These are phyloP conservation scores for Agonopterix arenella DNA, from an alignment of 2,888 invertebrate genomes.

Conservation along the genomic window DNA sequence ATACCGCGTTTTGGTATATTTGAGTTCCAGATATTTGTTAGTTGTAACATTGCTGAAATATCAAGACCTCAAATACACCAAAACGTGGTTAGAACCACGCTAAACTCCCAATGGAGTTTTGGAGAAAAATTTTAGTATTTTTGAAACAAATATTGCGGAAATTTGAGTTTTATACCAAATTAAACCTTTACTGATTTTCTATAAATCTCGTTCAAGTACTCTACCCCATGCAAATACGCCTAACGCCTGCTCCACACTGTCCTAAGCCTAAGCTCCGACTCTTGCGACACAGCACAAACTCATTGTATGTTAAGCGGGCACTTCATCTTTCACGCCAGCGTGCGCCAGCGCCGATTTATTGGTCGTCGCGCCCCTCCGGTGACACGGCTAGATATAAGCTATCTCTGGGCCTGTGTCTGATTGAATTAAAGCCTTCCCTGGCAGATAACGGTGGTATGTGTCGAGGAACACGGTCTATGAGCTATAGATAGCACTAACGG, in stretches of 20 bases:
- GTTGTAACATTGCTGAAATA: no score
- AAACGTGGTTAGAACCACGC: no score
- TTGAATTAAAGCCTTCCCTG: conserved; percentile 41
- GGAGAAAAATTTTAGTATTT: no score
- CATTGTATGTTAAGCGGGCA: conserved; percentile 75
- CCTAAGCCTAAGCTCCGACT: conserved; percentile 38
- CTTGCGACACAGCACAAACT: conserved; percentile 56
- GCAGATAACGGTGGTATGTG: conserved; percentile 15
- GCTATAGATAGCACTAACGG: neutral
- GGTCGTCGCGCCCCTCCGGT: conserved; percentile 61
- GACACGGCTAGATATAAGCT: conserved; percentile 36
- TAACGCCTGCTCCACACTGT: conserved; percentile 29
- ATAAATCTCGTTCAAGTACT: neutral
- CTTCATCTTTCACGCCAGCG: conserved; percentile 64
- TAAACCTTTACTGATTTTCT: no score
- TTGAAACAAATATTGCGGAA: no score
- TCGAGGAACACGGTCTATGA: neutral
- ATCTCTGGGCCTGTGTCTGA: conserved; percentile 30
- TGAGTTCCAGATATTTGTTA: no score
- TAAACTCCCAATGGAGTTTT: no score
- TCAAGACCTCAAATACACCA: no score
- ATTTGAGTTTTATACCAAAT: no score
- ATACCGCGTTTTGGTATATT: no score
- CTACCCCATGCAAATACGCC: conserved; percentile 1
- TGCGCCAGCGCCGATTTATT: conserved; percentile 63